Conservation (phyloP, 2,888 invertebrate genomes). For the Seira musarum region DNA sequence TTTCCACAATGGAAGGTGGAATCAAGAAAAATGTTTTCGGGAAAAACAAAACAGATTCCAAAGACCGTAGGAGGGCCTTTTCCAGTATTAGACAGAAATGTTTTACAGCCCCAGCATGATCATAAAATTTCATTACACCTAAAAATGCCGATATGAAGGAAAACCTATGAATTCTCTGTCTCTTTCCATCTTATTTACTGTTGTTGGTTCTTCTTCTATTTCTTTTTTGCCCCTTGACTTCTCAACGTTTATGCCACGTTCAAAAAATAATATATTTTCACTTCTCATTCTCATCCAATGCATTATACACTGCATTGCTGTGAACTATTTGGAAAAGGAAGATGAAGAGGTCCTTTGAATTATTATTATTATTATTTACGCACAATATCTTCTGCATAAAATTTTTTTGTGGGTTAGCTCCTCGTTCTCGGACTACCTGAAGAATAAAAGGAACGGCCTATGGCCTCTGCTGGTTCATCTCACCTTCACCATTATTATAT, state of each 20-base stretch:
- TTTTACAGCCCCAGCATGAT: constrained; percentile 70
- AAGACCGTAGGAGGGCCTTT: constrained; percentile 70
- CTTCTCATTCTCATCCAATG: too few relatives aligned
- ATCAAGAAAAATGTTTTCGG: constrained; percentile 58
- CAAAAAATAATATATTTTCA: neutral
- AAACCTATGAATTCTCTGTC: constrained; percentile 36
- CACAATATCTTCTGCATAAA: constrained; percentile 45
- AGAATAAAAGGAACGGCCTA: too few relatives aligned
- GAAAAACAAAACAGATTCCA: constrained; percentile 70
- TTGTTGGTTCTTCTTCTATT: constrained; percentile 10
- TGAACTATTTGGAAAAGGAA: constrained; percentile 35
- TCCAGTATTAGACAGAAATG: constrained; percentile 68
- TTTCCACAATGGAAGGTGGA: constrained; percentile 42
- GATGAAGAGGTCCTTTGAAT: constrained; percentile 54
- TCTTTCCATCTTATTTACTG: constrained; percentile 12
- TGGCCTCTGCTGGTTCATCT: neutral
- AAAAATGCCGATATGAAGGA: constrained; percentile 67
- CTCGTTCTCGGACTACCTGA: too few relatives aligned
- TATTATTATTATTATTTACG: constrained; percentile 60
- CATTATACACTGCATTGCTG: too few relatives aligned
- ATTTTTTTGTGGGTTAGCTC: too few relatives aligned
- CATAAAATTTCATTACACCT: constrained; percentile 71
- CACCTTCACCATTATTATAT: constrained; percentile 18
- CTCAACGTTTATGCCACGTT: constrained; percentile 44
- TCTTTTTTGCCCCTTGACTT: constrained; percentile 52